Percentiles rank a stretch among this genome's conserved stretches.
Evolutionary conservation across 2,888 invertebrate species (phyloP).

Genomic region (Tenthredo notha): DNA sequence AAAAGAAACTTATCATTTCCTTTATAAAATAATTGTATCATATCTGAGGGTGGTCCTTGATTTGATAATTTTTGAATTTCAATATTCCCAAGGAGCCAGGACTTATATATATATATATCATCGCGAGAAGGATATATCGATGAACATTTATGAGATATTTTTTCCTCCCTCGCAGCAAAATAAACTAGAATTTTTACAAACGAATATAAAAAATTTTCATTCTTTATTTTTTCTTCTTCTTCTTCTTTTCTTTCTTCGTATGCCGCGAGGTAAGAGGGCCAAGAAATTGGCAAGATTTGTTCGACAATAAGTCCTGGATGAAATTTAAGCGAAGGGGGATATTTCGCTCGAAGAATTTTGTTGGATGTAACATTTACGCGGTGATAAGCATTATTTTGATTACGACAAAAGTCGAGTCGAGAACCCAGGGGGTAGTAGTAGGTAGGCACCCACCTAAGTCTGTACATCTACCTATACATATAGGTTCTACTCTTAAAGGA

Average conservation of each 20-base stretch:
- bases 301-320: neutral
- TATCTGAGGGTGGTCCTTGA: too few relatives aligned
- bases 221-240: too few relatives aligned
- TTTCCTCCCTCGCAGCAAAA: too few relatives aligned
- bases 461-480: neutral
- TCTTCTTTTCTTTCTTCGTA: too few relatives aligned
- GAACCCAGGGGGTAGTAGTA: neutral
- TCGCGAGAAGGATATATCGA: too few relatives aligned
- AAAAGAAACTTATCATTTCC: neutral
- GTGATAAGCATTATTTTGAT: slow-evolving; percentile 21
- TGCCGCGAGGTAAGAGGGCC: neutral
- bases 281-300: neutral
- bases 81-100: too few relatives aligned
- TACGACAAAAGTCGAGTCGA: neutral
- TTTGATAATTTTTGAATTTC: too few relatives aligned
- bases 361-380: neutral
- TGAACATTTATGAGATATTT: too few relatives aligned
- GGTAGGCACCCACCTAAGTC: neutral
- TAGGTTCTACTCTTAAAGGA: neutral
- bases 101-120: too few relatives aligned
- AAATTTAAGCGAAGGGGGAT: neutral
- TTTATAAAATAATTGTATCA: too few relatives aligned
- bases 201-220: neutral
- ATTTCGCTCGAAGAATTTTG: neutral
- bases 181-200: too few relatives aligned